Base-by-base conservation (phyloP, 2,797 vertebrate genomes). In the Lacerta agilis region DNA sequence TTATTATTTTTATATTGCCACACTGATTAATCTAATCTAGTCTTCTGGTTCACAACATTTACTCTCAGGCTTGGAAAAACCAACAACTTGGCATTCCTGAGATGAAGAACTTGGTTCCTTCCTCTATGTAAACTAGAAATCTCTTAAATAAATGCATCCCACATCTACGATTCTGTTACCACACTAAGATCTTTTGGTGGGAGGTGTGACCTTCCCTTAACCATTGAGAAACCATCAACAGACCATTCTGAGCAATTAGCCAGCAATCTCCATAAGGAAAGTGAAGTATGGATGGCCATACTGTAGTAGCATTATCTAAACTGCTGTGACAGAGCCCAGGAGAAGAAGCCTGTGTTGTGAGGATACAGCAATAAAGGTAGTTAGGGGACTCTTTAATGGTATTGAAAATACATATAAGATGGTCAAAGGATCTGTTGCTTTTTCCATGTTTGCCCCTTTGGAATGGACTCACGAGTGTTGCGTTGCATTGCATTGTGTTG, bases 1-100 rank as follows among this genome's bases (percentile, higher is more conserved):
- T 78, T 82, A 69, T 83, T 55, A 18, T 33, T 83, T 86, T 87
- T 86, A 61, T 67, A 73, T 15, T 13, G 25, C 69, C 36, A 18
- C 18, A 86, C 82, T 71, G 77, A 83, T 77, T 86, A 38, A 27
- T n/a, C 17, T 0, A 0, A 36, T 33, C 61, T 67, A 86, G n/a
- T 10, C n/a, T 38, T 38, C n/a, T 41, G 33, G 8, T 25, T 84
- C 58, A 36, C 45, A 78, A 27, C 61, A 38, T 81, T 4, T 20
- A 73, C 5, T 79, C n/a, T 72, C 36, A n/a, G 8, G 20, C 29
- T 61, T 58, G 20, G 41, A 72, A 80, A 67, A 75, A 23, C 58
- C 43, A 41, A 27, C 6, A 0, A 41, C 61, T 18, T 69, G 20
- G 33, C 79, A 27, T 5, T 79, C n/a, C n/a, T 71, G 61, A 10